Percentiles rank a stretch among this genome's conserved stretches.
Conservation (phyloP, 1,140 invertebrate species). For the Pseudomyrmex concolor region DNA sequence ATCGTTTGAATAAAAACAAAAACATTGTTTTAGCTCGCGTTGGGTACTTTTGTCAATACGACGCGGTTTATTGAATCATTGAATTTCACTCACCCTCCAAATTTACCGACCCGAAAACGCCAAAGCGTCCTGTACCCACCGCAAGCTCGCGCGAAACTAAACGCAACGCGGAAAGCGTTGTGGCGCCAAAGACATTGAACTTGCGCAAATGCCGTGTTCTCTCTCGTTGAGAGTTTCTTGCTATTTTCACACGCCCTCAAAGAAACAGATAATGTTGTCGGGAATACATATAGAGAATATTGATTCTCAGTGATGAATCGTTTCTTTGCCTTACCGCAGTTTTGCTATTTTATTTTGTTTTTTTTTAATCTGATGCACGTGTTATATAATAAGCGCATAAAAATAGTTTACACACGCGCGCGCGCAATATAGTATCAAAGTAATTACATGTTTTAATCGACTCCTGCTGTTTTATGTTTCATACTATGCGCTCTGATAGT, state of each 20-base stretch:
- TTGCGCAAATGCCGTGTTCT: slow-evolving; percentile 31
- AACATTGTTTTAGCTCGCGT: not conserved
- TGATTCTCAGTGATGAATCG: not conserved
- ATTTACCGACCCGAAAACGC: not conserved
- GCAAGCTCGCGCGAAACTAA: slow-evolving; percentile 49
- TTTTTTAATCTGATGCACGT: not conserved
- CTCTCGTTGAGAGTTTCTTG: not conserved
- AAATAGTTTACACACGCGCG: no score
- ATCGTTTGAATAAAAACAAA: no score
- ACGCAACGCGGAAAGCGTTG: not conserved
- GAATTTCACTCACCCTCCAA: not conserved
- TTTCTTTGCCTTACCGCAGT: not conserved
- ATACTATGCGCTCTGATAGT: no score
- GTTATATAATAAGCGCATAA: no score
- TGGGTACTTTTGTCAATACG: not conserved
- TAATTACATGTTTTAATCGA: no score
- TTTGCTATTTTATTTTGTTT: slow-evolving; percentile 5
- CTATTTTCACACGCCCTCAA: not conserved
- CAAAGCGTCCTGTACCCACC: slow-evolving; percentile 9
- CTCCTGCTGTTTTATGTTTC: no score
- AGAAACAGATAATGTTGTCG: no score
- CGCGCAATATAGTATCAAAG: no score
- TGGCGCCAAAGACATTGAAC: slow-evolving; percentile 33
- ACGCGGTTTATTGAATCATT: not conserved
- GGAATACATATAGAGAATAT: not conserved